phyloP scores from a whole-genome alignment of 2,113 vertebrate genomes.

The Mirounga angustirostris region DNA sequence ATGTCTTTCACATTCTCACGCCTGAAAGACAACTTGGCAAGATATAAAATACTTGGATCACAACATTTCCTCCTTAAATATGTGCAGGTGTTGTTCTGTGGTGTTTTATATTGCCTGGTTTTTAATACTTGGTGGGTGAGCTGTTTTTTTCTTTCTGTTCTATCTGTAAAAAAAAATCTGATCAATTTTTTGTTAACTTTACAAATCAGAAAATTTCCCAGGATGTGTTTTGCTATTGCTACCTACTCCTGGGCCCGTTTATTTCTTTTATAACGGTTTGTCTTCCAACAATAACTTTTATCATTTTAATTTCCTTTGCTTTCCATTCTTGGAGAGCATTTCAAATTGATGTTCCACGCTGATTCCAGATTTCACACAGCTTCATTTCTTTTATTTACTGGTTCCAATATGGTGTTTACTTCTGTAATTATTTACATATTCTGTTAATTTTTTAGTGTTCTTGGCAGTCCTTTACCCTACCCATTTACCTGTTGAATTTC shows the following conservation, averaged over 20 bases:
- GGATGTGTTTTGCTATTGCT: neutral
- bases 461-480: neutral
- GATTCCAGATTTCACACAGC: neutral
- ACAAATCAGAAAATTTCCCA: neutral
- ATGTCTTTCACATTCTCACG: neutral
- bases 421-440: slow-evolving; percentile 16
- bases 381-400: neutral
- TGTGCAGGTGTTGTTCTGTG: neutral
- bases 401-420: neutral
- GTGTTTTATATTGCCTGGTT: neutral
- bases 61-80: neutral
- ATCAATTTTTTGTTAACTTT: neutral
- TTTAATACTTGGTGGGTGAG: neutral
- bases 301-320: slow-evolving; percentile 50
- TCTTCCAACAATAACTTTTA: neutral
- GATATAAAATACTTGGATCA: neutral
- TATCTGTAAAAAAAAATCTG: neutral
- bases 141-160: neutral
- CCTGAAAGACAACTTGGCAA: neutral
- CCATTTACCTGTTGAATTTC: neutral
- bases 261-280: neutral
- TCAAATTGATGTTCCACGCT: neutral
- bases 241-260: neutral
- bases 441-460: neutral
- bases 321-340: neutral